Conservation (phyloP, 2,113 vertebrate species). For the Lepidothrix coronata region DNA sequence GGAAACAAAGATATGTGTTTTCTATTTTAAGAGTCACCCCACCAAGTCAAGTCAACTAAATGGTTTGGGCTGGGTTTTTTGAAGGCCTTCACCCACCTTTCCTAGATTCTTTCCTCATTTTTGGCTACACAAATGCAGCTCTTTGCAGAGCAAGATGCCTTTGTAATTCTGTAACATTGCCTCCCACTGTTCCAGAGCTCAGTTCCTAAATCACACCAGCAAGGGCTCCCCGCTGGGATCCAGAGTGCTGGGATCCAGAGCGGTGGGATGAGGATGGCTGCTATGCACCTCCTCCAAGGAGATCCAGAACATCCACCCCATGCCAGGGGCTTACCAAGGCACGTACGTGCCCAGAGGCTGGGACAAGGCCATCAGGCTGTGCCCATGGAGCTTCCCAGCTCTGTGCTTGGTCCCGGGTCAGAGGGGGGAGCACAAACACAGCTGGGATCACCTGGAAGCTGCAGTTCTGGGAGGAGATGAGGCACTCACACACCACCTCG, state of each 20-base stretch:
- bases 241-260: not conserved
- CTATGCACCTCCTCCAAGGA: not conserved
- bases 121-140: accelerated
- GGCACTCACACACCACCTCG: not conserved
- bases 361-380: not conserved
- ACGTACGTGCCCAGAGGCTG: accelerated
- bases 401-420: accelerated
- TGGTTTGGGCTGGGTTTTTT: not conserved
- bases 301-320: not conserved
- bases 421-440: not conserved
- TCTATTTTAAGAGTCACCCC: not conserved
- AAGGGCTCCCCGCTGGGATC: not conserved
- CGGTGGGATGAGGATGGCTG: not conserved
- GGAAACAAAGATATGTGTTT: not conserved
- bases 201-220: not conserved
- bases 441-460: not conserved
- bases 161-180: not conserved
- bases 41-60: not conserved
- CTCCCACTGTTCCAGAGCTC: not conserved
- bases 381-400: not conserved
- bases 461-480: not conserved
- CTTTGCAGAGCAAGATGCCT: not conserved
- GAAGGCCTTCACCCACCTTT: not conserved
- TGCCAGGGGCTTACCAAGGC: accelerated
- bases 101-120: not conserved